phyloP scores from a whole-genome alignment of 2,888 invertebrate genomes.

The Leptopilina drosophilae region DNA sequence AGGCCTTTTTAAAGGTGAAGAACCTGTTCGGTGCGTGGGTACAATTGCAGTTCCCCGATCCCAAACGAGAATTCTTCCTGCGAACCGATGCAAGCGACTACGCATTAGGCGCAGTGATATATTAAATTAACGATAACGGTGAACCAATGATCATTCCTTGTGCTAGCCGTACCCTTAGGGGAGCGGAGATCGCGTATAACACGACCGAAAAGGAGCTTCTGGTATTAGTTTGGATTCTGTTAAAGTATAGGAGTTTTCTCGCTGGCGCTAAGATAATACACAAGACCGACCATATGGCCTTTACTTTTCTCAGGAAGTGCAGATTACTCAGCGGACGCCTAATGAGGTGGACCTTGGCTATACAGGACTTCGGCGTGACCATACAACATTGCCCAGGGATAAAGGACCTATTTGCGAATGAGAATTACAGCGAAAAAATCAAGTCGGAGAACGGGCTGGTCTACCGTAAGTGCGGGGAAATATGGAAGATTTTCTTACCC shows the following conservation, averaged over 20 bases:
- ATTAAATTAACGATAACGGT: conserved; percentile 17
- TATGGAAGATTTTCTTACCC: neutral
- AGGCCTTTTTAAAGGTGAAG: conserved; percentile 47
- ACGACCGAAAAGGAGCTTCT: neutral
- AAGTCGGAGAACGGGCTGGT: neutral
- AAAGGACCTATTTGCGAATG: neutral
- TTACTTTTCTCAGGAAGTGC: conserved; percentile 62
- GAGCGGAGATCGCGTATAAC: conserved; percentile 25
- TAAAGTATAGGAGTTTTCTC: conserved; percentile 45
- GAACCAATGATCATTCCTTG: conserved; percentile 53
- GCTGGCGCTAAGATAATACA: conserved; percentile 52
- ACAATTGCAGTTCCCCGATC: conserved; percentile 29
- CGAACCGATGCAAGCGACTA: conserved; percentile 53
- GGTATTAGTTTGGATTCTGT: conserved; percentile 44
- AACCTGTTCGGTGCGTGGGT: conserved; percentile 44
- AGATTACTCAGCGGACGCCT: conserved; percentile 58
- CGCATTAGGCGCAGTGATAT: conserved; percentile 44
- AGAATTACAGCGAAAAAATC: too few relatives aligned
- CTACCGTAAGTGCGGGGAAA: neutral
- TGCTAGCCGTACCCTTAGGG: conserved; percentile 54
- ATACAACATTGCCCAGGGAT: conserved; percentile 58
- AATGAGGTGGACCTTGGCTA: conserved; percentile 60
- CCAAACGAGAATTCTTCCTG: conserved; percentile 42
- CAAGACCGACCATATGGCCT: conserved; percentile 62
- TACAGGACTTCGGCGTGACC: conserved; percentile 61